phyloP scores from a whole-genome alignment of 2,113 vertebrate genomes.

The Ptyas mucosa region DNA sequence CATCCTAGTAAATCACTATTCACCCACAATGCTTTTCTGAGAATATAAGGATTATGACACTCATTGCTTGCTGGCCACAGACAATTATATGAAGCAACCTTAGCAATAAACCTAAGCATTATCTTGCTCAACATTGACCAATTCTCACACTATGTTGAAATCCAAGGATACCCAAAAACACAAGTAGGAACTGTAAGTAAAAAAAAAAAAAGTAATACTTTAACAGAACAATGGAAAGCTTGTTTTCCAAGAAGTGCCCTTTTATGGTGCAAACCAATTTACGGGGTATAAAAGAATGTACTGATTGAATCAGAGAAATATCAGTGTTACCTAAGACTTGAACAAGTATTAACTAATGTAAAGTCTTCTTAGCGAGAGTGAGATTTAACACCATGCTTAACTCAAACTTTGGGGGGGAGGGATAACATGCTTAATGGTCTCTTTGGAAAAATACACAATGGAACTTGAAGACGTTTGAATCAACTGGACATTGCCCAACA shows the following conservation, averaged over 20 bases:
- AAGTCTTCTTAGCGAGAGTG: not conserved
- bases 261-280: constrained; percentile 14
- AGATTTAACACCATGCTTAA: not conserved
- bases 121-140: constrained; percentile 65
- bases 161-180: constrained; percentile 55
- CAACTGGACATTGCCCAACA: not conserved
- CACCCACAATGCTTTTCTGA: constrained; percentile 69
- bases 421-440: not conserved
- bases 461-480: not conserved
- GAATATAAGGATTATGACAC: constrained; percentile 75
- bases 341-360: not conserved
- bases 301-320: not conserved
- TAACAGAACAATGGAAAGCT: constrained; percentile 43
- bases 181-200: constrained; percentile 42
- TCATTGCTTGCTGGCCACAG: constrained; percentile 62
- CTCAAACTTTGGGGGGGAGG: not conserved
- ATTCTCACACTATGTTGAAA: constrained; percentile 74
- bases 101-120: constrained; percentile 73
- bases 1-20: constrained; percentile 70
- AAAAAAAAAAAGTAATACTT: constrained; percentile 44
- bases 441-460: not conserved
- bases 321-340: not conserved
- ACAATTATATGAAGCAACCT: constrained; percentile 72
- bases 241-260: constrained; percentile 16
- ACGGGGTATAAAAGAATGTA: not conserved